These are phyloP conservation scores for Charanyca ferruginea DNA, from an alignment of 2,888 invertebrate genomes.

Conservation along the genomic window DNA sequence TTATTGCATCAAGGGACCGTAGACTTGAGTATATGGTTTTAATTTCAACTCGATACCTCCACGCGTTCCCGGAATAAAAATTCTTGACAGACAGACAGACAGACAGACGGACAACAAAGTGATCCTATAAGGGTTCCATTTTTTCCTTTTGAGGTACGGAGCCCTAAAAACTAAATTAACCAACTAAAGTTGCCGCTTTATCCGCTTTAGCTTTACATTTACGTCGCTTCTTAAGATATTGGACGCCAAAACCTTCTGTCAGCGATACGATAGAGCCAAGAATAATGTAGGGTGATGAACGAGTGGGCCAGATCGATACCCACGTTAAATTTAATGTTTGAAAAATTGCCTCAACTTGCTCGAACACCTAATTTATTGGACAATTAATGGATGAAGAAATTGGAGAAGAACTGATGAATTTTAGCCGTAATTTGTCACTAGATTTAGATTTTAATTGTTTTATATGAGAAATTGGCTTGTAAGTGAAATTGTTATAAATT, in stretches of 20 bases:
- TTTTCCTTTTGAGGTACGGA: too few relatives aligned
- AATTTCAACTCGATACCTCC: too few relatives aligned
- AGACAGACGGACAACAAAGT: too few relatives aligned
- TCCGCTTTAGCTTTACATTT: conserved; percentile 58
- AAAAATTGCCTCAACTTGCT: conserved; percentile 64
- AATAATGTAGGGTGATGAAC: conserved; percentile 77
- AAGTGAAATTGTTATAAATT: conserved; percentile 43
- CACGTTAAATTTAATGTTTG: conserved; percentile 67
- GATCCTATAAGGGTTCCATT: too few relatives aligned
- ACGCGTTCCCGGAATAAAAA: too few relatives aligned
- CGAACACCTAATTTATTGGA: conserved; percentile 61
- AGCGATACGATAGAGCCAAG: conserved; percentile 81
- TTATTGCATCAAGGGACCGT: too few relatives aligned
- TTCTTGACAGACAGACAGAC: too few relatives aligned
- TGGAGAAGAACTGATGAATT: conserved; percentile 46
- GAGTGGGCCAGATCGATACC: conserved; percentile 70
- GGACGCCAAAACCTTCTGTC: conserved; percentile 86
- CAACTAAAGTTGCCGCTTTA: not conserved
- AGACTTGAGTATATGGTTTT: too few relatives aligned
- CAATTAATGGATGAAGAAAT: conserved; percentile 58
- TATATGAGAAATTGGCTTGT: conserved; percentile 30
- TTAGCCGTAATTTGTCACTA: conserved; percentile 46
- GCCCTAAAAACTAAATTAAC: not conserved
- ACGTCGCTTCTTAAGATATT: conserved; percentile 72
- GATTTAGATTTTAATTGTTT: conserved; percentile 47